Evolutionary conservation across 2,113 vertebrate species (phyloP).

Genomic region (Clinocottus analis): DNA sequence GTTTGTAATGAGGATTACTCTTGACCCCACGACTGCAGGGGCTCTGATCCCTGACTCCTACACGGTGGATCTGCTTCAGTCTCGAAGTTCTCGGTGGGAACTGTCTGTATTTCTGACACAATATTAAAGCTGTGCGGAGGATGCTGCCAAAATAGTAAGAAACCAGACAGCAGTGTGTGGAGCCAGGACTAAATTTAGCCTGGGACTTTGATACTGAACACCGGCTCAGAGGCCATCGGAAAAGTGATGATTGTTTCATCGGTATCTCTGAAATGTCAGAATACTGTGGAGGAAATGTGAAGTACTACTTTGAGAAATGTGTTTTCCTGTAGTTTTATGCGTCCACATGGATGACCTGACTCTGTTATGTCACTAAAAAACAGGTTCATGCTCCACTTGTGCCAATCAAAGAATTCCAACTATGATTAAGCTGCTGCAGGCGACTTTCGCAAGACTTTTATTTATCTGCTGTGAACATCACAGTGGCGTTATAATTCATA

Average conservation of each 20-base stretch:
- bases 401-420: not conserved
- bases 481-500: too few species aligned
- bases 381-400: not conserved
- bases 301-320: not conserved
- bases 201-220: constrained; percentile 60
- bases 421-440: constrained; percentile 9
- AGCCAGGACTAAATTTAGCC: constrained; percentile 70
- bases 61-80: not conserved
- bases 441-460: not conserved
- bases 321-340: not conserved
- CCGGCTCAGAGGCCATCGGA: constrained; percentile 36
- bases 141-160: constrained; percentile 51
- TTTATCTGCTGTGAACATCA: too few species aligned
- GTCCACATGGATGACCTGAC: not conserved
- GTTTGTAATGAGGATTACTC: constrained; percentile 50
- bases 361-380: constrained; percentile 5
- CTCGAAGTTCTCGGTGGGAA: not conserved
- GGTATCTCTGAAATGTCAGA: not conserved
- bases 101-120: not conserved
- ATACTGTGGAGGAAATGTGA: not conserved
- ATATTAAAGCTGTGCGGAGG: constrained; percentile 4
- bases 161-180: constrained; percentile 44
- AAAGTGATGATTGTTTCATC: not conserved
- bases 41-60: not conserved
- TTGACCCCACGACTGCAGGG: constrained; percentile 34